A percentile compares a stretch with the other conserved stretches of the same genome.
Evolutionary conservation across 2,113 vertebrate genomes (phyloP).

Genomic region (Cathartes aura): DNA sequence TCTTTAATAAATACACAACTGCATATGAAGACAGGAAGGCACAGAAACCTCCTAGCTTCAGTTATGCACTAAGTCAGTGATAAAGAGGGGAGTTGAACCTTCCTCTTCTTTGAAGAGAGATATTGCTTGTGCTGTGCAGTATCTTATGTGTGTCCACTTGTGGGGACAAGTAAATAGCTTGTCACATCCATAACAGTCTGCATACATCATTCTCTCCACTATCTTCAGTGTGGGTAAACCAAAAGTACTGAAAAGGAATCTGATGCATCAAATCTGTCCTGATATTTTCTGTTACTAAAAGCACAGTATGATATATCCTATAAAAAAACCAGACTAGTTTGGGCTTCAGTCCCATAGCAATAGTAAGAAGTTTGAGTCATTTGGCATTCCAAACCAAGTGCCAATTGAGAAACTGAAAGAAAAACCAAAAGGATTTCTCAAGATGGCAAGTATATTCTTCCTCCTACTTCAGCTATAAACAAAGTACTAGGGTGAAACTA

Average conservation of each 20-base stretch:
- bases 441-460: not conserved
- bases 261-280: not conserved
- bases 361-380: not conserved
- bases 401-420: not conserved
- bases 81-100: not conserved
- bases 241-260: not conserved
- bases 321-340: not conserved
- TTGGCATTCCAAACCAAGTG: not conserved
- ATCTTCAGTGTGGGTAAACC: not conserved
- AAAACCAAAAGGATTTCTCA: not conserved
- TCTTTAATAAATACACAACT: not conserved
- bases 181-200: not conserved
- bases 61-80: not conserved
- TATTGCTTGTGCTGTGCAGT: not conserved
- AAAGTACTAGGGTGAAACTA: not conserved
- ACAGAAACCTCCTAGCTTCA: not conserved
- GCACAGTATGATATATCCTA: not conserved
- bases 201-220: not conserved
- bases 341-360: not conserved
- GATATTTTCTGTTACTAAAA: not conserved
- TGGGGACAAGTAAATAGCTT: not conserved
- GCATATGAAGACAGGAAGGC: not conserved
- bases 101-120: not conserved
- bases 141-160: not conserved
- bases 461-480: not conserved